phyloP scores from a whole-genome alignment of 1,140 invertebrate genomes.

The Pentalonia nigronervosa region DNA sequence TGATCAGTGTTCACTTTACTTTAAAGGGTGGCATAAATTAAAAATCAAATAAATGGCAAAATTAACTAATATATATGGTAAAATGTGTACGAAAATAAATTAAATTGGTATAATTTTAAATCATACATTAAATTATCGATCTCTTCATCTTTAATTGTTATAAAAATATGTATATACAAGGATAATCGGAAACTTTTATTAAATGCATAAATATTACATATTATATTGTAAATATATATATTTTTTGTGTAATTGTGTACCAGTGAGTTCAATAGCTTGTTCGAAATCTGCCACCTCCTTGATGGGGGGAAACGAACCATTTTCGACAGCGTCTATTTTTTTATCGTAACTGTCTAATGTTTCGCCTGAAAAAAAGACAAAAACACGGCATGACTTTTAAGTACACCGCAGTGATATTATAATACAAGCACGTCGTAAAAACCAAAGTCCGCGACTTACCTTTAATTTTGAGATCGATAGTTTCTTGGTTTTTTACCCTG shows the following conservation, averaged over 20 bases:
- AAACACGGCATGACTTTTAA: neutral
- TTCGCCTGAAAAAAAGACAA: neutral
- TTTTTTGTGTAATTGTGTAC: conserved; percentile 63
- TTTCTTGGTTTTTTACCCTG: conserved; percentile 53
- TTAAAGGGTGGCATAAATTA: neutral
- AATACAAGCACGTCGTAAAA: neutral
- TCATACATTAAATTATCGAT: neutral
- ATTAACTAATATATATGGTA: no score
- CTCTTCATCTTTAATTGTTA: neutral
- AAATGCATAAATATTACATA: neutral
- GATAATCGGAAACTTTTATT: no score
- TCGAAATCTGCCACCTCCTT: conserved; percentile 81
- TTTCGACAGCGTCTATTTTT: conserved; percentile 55
- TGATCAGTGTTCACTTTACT: neutral
- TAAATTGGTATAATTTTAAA: neutral
- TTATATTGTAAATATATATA: no score
- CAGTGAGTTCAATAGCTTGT: conserved; percentile 79
- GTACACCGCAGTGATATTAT: neutral
- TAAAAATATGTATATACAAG: neutral
- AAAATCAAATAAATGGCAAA: neutral
- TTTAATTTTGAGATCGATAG: conserved; percentile 55
- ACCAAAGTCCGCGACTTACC: conserved; percentile 21
- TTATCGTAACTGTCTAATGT: conserved; percentile 42
- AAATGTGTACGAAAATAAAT: neutral
- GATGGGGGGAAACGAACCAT: conserved; percentile 56